These are phyloP conservation scores for Apamea crenata DNA, from an alignment of 2,888 invertebrate genomes.

Conservation along the genomic window DNA sequence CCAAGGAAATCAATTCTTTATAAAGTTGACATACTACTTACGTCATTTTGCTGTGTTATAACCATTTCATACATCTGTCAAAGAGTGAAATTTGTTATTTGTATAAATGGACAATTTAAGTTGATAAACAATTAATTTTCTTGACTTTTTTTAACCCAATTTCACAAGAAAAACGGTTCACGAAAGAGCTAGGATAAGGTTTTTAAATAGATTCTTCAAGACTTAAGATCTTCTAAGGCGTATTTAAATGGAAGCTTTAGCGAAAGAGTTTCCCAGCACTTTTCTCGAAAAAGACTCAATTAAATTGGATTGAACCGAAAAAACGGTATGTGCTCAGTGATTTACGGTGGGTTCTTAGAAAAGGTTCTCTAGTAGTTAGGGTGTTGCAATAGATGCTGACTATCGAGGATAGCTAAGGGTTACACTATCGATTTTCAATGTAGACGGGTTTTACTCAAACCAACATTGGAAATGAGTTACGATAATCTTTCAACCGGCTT, in stretches of 20 bases:
- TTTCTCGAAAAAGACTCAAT: conserved; percentile 59
- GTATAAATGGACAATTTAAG: not conserved
- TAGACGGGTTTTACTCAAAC: conserved; percentile 45
- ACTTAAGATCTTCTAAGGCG: conserved; percentile 59
- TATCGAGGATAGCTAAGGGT: conserved; percentile 43
- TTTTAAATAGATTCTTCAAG: conserved; percentile 56
- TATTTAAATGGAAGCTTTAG: conserved; percentile 62
- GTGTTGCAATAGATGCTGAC: conserved; percentile 54
- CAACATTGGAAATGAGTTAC: conserved; percentile 26
- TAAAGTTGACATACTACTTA: not conserved
- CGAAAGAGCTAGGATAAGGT: conserved; percentile 44
- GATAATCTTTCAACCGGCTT: conserved; percentile 21
- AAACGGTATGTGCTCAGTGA: conserved; percentile 58
- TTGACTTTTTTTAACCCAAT: conserved; percentile 1
- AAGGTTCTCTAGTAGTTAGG: conserved; percentile 57
- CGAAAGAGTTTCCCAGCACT: conserved; percentile 56
- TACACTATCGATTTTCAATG: conserved; percentile 56
- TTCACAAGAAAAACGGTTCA: conserved; percentile 19
- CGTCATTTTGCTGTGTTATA: not conserved
- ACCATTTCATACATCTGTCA: not conserved
- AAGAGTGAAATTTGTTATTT: not conserved
- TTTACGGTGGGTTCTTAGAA: conserved; percentile 54
- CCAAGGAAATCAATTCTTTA: not conserved
- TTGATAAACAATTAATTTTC: not conserved
- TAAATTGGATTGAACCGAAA: conserved; percentile 63